phyloP scores from a whole-genome alignment of 2,113 vertebrate species.

The Gymnorhina tibicen region DNA sequence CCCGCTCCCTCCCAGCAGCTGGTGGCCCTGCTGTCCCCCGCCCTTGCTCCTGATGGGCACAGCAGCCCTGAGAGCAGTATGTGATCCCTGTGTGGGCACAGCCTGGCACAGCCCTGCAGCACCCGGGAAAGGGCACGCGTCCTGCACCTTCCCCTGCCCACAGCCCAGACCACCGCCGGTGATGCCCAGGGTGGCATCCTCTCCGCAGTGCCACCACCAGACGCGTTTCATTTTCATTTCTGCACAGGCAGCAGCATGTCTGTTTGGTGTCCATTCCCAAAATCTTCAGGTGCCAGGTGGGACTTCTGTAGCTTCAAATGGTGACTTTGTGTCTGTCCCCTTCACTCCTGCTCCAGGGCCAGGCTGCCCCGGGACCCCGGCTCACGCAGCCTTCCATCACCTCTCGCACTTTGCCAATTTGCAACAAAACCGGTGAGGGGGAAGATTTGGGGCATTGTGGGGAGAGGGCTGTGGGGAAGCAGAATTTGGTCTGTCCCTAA shows the following conservation, averaged over 20 bases:
- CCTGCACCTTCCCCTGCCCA: neutral
- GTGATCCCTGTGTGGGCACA: neutral
- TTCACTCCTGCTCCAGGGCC: neutral
- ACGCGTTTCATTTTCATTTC: neutral
- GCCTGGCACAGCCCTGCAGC: neutral
- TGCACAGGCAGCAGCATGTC: neutral
- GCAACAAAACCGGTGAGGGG: neutral
- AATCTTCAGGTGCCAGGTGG: neutral
- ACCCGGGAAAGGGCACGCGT: rapidly evolving
- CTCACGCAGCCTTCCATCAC: neutral
- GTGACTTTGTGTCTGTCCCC: neutral
- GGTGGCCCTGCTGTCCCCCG: neutral
- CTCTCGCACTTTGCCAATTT: neutral
- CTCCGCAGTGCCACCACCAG: neutral
- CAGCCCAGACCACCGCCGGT: neutral
- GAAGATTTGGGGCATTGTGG: neutral
- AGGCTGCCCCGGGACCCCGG: rapidly evolving
- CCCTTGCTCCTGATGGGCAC: neutral
- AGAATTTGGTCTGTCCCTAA: neutral
- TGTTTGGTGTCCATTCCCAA: neutral
- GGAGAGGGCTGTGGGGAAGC: neutral
- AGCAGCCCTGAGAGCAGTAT: neutral
- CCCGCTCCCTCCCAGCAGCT: rapidly evolving
- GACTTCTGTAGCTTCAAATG: neutral
- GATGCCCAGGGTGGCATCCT: neutral